Percentiles rank a stretch among this genome's conserved stretches.
These are phyloP conservation scores for Drosophila infuscata DNA, from an alignment of 2,888 invertebrate species.

Conservation along the genomic window DNA sequence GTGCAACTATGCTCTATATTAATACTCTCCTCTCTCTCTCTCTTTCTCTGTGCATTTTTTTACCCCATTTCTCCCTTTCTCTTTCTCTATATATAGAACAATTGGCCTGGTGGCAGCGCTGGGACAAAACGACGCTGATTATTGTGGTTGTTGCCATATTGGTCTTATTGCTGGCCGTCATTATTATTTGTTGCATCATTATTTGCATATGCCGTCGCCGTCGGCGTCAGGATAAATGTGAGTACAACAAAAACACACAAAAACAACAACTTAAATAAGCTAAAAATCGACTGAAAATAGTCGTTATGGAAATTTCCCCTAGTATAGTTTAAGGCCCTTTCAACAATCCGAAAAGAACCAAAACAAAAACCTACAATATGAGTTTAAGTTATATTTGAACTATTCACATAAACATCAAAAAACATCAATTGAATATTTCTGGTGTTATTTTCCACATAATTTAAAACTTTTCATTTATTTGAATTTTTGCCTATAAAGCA, in stretches of 20 bases:
- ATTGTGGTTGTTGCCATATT: conserved; percentile 90
- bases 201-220: conserved; percentile 92
- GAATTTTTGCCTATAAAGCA: conserved; percentile 8
- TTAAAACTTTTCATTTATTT: conserved; percentile 8
- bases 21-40: conserved; percentile 13
- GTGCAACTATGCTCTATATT: conserved; percentile 6
- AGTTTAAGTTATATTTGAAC: conserved; percentile 28
- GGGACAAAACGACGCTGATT: conserved; percentile 92
- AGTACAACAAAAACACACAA: conserved; percentile 71
- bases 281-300: conserved; percentile 23
- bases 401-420: conserved; percentile 9
- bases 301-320: conserved; percentile 31
- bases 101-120: conserved; percentile 91
- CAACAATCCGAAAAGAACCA: conserved; percentile 31
- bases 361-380: conserved; percentile 23
- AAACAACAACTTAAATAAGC: conserved; percentile 18
- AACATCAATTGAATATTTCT: conserved; percentile 17
- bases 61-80: conserved; percentile 9
- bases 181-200: conserved; percentile 93
- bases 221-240: conserved; percentile 88
- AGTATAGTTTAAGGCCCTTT: conserved; percentile 71
- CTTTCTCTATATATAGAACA: conserved; percentile 86
- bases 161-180: conserved; percentile 89
- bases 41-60: background rate
- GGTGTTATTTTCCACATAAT: conserved; percentile 1